These are phyloP conservation scores for Melierax canorus DNA, from an alignment of 2,113 vertebrate genomes.

Conservation along the genomic window DNA sequence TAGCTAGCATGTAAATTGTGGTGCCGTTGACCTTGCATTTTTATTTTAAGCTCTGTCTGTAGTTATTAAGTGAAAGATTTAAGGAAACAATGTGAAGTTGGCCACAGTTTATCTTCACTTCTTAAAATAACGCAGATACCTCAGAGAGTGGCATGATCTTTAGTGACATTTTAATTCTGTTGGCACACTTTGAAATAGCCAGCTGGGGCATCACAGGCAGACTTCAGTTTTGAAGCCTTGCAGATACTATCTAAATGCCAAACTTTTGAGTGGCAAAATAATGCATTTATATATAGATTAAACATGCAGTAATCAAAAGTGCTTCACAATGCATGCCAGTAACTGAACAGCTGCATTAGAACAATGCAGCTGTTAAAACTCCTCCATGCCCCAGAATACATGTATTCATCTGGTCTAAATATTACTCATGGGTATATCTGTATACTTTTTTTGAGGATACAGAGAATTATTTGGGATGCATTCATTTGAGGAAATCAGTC, in stretches of 20 bases:
- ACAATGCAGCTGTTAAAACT: not conserved
- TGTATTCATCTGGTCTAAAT: not conserved
- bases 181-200: constrained; percentile 43
- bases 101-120: constrained; percentile 63
- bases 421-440: not conserved
- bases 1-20: not conserved
- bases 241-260: constrained; percentile 12
- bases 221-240: constrained; percentile 21
- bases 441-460: not conserved
- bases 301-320: not conserved
- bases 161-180: constrained; percentile 47
- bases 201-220: constrained; percentile 22
- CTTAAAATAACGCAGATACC: constrained; percentile 72
- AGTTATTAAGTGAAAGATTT: constrained; percentile 37
- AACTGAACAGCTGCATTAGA: constrained; percentile 31
- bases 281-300: constrained; percentile 25
- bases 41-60: constrained; percentile 62
- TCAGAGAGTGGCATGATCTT: constrained; percentile 53
- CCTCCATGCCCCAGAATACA: not conserved
- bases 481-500: not conserved
- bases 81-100: constrained; percentile 64
- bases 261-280: constrained; percentile 17
- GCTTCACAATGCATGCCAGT: not conserved
- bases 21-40: constrained; percentile 1
- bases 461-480: not conserved